These are phyloP conservation scores for Andricus grossulariae DNA, from an alignment of 1,140 invertebrate genomes.

Conservation along the genomic window DNA sequence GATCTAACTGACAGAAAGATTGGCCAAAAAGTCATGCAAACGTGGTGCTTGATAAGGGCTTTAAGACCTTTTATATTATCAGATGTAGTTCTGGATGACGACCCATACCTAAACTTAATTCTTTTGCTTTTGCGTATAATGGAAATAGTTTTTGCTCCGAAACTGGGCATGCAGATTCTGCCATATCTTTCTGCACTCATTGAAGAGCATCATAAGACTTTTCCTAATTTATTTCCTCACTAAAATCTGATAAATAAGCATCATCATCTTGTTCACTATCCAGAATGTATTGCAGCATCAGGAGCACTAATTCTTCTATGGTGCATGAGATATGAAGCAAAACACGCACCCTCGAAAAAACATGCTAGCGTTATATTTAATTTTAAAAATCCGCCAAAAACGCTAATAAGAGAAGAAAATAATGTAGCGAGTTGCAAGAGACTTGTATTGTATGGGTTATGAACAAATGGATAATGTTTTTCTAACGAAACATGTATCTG, in stretches of 20 bases:
- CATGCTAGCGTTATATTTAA: background rate
- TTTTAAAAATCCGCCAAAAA: too few species aligned
- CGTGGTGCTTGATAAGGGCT: constrained; percentile 42
- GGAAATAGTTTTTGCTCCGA: too few species aligned
- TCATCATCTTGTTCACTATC: too few species aligned
- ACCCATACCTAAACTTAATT: too few species aligned
- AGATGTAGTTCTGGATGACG: constrained; percentile 45
- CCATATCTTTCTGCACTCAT: too few species aligned
- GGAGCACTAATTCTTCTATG: too few species aligned
- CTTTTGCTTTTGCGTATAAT: too few species aligned
- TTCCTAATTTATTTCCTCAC: constrained; percentile 38
- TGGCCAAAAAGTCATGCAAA: constrained; percentile 57
- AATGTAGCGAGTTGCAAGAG: constrained; percentile 4
- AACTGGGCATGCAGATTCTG: constrained; percentile 38
- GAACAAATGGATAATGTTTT: background rate
- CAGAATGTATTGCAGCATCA: too few species aligned
- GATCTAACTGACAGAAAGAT: constrained; percentile 44
- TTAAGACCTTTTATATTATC: constrained; percentile 54
- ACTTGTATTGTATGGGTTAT: constrained; percentile 10
- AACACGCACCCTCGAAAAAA: constrained; percentile 27
- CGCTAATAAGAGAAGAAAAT: constrained; percentile 5
- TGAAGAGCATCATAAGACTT: too few species aligned
- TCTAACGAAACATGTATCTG: background rate
- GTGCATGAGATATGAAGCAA: too few species aligned
- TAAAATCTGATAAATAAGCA: constrained; percentile 26